Conservation (phyloP, 2,113 vertebrate genomes). For the Odontophorus gujanensis region DNA sequence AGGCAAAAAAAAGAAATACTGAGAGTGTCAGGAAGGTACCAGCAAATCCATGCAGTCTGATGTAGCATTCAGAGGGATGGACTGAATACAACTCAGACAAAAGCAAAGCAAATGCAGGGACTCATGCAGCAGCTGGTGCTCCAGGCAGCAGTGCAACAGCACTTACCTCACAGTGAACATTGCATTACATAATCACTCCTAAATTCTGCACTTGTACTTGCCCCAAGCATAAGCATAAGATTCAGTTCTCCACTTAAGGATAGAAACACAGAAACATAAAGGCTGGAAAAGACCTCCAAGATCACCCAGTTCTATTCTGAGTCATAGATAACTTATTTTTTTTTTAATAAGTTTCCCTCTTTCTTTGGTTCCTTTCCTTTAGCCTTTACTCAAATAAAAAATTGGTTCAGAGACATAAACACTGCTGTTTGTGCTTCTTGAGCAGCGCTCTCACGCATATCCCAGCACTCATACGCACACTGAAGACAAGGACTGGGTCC, state of each 20-base stretch:
- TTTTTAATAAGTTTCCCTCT: neutral
- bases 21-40: accelerated
- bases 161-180: accelerated
- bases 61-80: neutral
- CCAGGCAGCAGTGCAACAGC: accelerated
- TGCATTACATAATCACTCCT: accelerated
- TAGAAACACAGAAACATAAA: too few species aligned
- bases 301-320: too few species aligned
- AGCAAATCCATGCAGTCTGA: neutral
- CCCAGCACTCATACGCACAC: neutral
- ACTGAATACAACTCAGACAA: neutral
- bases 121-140: accelerated
- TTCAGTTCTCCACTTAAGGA: neutral
- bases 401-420: neutral
- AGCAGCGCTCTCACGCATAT: accelerated
- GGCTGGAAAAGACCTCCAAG: too few species aligned
- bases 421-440: neutral
- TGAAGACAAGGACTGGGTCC: neutral
- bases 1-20: neutral
- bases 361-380: neutral
- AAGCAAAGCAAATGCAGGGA: accelerated
- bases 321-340: too few species aligned
- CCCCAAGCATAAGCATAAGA: neutral
- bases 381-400: too few species aligned
- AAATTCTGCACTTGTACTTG: accelerated